Evolutionary conservation across 2,888 invertebrate species (phyloP).

Genomic region (Hypomecis punctinalis): DNA sequence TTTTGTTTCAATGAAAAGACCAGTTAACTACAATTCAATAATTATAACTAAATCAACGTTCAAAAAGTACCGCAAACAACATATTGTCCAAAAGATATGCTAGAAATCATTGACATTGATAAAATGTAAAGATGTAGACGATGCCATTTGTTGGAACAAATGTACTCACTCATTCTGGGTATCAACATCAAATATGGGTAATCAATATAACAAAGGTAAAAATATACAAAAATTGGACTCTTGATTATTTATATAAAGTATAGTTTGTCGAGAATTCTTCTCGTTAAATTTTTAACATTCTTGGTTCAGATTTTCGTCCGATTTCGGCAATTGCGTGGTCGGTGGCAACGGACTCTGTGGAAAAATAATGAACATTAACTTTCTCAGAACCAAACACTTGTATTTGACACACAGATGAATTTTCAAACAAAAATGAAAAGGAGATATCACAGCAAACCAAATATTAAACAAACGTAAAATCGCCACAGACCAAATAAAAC

Average conservation of each 20-base stretch:
- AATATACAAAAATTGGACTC: conserved; percentile 72
- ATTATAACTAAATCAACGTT: conserved; percentile 35
- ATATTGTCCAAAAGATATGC: conserved; percentile 69
- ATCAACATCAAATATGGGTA: conserved; percentile 53
- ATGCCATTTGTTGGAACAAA: conserved; percentile 24
- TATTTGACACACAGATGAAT: conserved; percentile 39
- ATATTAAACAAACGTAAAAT: conserved; percentile 44
- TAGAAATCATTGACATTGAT: conserved; percentile 61
- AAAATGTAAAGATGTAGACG: conserved; percentile 27
- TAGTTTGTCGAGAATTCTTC: conserved; percentile 47
- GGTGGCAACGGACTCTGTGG: conserved; percentile 89
- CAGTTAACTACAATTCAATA: conserved; percentile 1
- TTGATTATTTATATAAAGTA: conserved; percentile 55
- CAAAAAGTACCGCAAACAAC: conserved; percentile 42
- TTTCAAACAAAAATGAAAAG: conserved; percentile 36
- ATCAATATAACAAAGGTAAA: conserved; percentile 60
- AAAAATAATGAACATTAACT: conserved; percentile 49
- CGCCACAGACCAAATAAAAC: conserved; percentile 49
- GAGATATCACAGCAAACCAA: conserved; percentile 49
- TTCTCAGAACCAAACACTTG: conserved; percentile 31
- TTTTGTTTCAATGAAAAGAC: conserved; percentile 4
- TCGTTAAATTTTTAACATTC: conserved; percentile 73
- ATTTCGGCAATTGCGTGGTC: conserved; percentile 85
- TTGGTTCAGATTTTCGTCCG: conserved; percentile 91
- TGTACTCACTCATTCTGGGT: conserved; percentile 56